phyloP scores from a whole-genome alignment of 2,113 vertebrate species.

The human (Homo sapiens) region GRCh38 chr19:56897001-56897500 shows the following conservation, averaged over 20 bases:
- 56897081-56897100: rapidly evolving
- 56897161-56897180: background rate
- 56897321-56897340: background rate
- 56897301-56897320: background rate
- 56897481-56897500: no score
- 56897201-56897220: background rate
- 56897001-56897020: background rate
- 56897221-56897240: background rate
- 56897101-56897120: background rate
- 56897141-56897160: background rate
- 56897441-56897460: background rate
- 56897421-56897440: background rate
- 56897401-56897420: background rate
- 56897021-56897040: background rate
- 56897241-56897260: background rate
- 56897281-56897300: background rate
- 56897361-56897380: background rate
- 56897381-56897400: background rate
- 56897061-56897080: no score
- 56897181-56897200: background rate
- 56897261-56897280: background rate
- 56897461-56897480: no score
- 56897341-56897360: background rate
- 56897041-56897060: background rate
- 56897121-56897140: background rate